Base-by-base conservation (phyloP, 2,113 vertebrate genomes). In the Sorex araneus region DNA sequence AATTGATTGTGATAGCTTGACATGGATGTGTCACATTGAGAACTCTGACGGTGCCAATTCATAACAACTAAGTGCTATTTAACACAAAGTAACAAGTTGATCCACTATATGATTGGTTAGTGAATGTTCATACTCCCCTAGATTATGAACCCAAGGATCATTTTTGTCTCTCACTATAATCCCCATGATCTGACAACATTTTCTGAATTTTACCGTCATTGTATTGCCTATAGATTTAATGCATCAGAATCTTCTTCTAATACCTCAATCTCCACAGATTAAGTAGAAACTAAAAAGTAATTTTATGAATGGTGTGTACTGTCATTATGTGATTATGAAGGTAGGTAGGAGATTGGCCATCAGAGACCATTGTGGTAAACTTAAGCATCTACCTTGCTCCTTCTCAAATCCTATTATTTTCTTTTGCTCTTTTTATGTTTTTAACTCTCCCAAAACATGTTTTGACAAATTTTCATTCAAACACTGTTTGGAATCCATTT, bases 361-460 rank as follows among this genome's bases (percentile, higher is more conserved):
- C 45, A 54, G 34, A 90, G 36, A 45, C 25, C 10, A 6, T 27
- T 28, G 4, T 12, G 23, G 8, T 32, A 50, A 57, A 8, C 47
- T 28, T 30, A 76, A 57, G n/a, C 71, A n/a, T 50, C 71, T 27
- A 8, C 3, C 0, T 70, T 54, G 66, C 43, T 82, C 25, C 75
- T 69, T 23, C 66, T 40, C 3, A 16, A 67, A 32, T 28, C 60
- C 16, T 15, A 34, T 73, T 11, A 4, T 79, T 93, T 87, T 89
- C 79, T 90, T 80, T 93, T 87, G 67, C 90, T 64, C 45, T 80
- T 69, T 71, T 82, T 79, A 84, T 95, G 79, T 34, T 94, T 27
- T 96, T 93, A 95, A 95, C 77, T 96, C 95, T 63, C 87, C 81
- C 91, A 92, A 97, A 91, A 83, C 32, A n/a, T 92, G 71, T 97